These are phyloP conservation scores for Xestia c-nigrum DNA, from an alignment of 2,888 invertebrate genomes.

Conservation along the genomic window DNA sequence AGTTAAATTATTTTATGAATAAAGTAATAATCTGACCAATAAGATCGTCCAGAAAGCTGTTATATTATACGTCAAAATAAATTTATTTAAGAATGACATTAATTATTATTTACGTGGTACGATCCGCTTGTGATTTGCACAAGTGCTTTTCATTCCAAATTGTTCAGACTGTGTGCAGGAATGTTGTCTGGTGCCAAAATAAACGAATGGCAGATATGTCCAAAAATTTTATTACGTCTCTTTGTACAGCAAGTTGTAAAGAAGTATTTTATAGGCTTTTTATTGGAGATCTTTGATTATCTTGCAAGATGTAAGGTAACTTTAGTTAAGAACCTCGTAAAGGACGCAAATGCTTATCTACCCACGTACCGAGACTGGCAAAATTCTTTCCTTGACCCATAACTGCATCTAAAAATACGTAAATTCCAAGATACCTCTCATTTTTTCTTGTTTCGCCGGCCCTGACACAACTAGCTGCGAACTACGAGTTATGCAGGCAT, in stretches of 20 bases:
- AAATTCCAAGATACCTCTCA: conserved; percentile 38
- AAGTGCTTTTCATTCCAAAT: conserved; percentile 57
- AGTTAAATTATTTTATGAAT: conserved; percentile 36
- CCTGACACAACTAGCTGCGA: conserved; percentile 42
- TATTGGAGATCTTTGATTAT: conserved; percentile 39
- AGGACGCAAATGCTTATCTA: conserved; percentile 36
- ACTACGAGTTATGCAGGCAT: conserved; percentile 38
- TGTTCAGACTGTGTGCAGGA: conserved; percentile 37
- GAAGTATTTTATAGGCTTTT: conserved; percentile 41
- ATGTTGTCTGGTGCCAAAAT: conserved; percentile 57
- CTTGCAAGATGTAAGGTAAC: conserved; percentile 6
- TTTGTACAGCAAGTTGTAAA: conserved; percentile 25
- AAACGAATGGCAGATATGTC: conserved; percentile 31
- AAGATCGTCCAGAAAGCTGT: conserved; percentile 36
- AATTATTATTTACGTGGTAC: conserved; percentile 58
- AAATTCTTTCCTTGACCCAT: conserved; percentile 62
- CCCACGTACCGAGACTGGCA: conserved; percentile 13
- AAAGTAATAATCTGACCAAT: conserved; percentile 40
- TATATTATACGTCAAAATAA: conserved; percentile 53
- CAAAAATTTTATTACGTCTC: conserved; percentile 28
- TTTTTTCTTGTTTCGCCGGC: conserved; percentile 46
- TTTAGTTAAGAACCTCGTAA: conserved; percentile 27
- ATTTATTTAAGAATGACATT: conserved; percentile 57
- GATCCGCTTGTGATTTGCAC: conserved; percentile 55
- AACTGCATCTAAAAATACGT: conserved; percentile 44